Percentiles rank a stretch among this genome's conserved stretches.
Conservation (phyloP, 2,888 invertebrate genomes). For the Matsumyia berberina region DNA sequence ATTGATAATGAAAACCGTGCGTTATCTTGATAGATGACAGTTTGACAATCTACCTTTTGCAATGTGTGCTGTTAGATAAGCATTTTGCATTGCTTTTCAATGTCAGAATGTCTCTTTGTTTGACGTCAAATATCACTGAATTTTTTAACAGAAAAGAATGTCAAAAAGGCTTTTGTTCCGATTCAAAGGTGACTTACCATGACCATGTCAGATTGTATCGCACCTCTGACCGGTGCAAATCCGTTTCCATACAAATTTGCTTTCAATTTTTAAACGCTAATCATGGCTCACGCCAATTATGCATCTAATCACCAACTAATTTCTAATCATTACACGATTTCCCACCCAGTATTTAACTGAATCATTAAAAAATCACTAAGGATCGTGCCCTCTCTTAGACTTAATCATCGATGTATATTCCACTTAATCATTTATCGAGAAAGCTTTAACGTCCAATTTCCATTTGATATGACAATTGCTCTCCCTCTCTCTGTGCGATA, state of each 20-base stretch:
- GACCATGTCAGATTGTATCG: no score
- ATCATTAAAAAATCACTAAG: constrained; percentile 13
- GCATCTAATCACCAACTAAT: constrained; percentile 11
- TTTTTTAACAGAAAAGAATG: no score
- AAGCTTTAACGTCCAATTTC: constrained; percentile 28
- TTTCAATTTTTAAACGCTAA: no score
- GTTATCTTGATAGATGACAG: background rate
- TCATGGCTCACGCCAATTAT: no score
- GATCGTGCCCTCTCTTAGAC: background rate
- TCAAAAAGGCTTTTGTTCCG: no score
- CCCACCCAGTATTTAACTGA: constrained; percentile 20
- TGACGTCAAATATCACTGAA: background rate
- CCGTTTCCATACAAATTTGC: no score
- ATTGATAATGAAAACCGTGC: background rate
- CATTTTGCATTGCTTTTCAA: background rate
- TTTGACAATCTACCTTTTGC: background rate
- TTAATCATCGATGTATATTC: constrained; percentile 19
- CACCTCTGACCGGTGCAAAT: no score
- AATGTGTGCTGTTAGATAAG: no score
- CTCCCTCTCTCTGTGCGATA: background rate
- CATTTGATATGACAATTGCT: constrained; percentile 50
- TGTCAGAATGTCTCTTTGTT: background rate
- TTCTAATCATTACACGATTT: constrained; percentile 32
- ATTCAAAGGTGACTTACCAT: no score
- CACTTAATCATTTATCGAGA: constrained; percentile 8